Evolutionary conservation across 2,888 invertebrate genomes (phyloP), one percentile per base, ranked within the genome.

Genomic region (Carabus problematicus): DNA sequence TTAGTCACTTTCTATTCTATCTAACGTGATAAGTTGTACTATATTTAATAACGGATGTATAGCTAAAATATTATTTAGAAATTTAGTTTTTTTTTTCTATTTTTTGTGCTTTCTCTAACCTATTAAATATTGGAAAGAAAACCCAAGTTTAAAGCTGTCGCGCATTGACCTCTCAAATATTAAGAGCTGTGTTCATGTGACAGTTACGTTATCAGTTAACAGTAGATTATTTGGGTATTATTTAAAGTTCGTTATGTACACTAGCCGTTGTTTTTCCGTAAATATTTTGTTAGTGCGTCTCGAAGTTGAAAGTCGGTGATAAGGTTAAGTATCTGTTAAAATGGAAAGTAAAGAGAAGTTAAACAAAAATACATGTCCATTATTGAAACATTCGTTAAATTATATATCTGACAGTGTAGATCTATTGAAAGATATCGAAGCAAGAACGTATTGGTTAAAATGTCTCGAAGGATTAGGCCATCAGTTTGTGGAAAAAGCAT

Each of bases 351-450:
- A 70, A 70, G 73, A 73, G 67, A 73, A 71, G 61, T 83, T 83
- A 67, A 70, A 71, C 70, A 73, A 71, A 56, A 83, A 83, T 69
- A 85, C 91, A 63, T 93, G 93, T 78, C 91, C 92, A 7, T 83
- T 98, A 74, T 84, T 98, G 71, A 85, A 87, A 74, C 89, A 94
- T 81, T 90, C 92, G 64, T 85, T 87, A 74, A 86, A 87, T 77
- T 98, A 98, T 84, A 88, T 88, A 79, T 95, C 98, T 0, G 98
- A 98, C 81, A 95, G 95, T 40, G 90, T 96, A 73, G 95, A 98
- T 83, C 86, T 98, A 70, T 88, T 92, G 71, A 87, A 88, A 75
- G 95, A 98, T 80, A 85, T 86, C 73, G 92, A 93, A 79, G 97
- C 97, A 11, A 88, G 93, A 79, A 88, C 85, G 74, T 98, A 97